Conservation (phyloP, 1,140 invertebrate genomes). For the Cardiocondyla obscurior region DNA sequence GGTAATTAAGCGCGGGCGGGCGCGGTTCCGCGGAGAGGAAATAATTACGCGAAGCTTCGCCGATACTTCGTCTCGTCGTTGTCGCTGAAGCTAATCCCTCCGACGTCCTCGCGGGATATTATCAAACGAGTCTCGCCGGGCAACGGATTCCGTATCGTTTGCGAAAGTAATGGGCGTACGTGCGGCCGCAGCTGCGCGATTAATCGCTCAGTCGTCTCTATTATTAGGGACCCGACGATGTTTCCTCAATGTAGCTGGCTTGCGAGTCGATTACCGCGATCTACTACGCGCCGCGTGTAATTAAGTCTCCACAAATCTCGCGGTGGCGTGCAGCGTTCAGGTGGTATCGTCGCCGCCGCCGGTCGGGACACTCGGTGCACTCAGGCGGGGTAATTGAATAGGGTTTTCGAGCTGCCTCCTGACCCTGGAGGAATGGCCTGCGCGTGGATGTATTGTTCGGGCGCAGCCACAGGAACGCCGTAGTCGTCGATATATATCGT, state of each 20-base stretch:
- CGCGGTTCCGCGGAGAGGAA: slow-evolving; percentile 16
- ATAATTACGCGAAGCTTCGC: slow-evolving; percentile 20
- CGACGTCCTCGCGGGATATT: background rate
- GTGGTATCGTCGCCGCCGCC: slow-evolving; percentile 62
- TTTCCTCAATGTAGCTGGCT: slow-evolving; percentile 23
- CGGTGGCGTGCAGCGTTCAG: slow-evolving; percentile 46
- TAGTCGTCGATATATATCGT: slow-evolving; percentile 76
- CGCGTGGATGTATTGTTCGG: slow-evolving; percentile 75
- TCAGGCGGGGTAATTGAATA: slow-evolving; percentile 76
- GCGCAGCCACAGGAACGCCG: slow-evolving; percentile 78
- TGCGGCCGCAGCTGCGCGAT: background rate
- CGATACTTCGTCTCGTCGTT: background rate
- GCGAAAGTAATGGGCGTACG: too few relatives aligned
- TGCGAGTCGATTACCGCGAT: slow-evolving; percentile 43
- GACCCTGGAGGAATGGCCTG: slow-evolving; percentile 63
- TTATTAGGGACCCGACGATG: slow-evolving; percentile 36
- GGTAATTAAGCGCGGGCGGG: slow-evolving; percentile 40
- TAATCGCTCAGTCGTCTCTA: background rate
- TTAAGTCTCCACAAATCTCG: slow-evolving; percentile 61
- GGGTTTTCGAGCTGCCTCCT: slow-evolving; percentile 71
- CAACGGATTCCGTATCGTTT: background rate
- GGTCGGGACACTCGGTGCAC: slow-evolving; percentile 66
- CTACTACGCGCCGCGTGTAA: slow-evolving; percentile 57
- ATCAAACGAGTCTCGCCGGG: background rate
- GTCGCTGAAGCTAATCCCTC: background rate